A percentile compares a stretch with the other conserved stretches of the same genome.
Evolutionary conservation across 2,888 invertebrate genomes (phyloP).

Genomic region (Ptychoptera contaminata): DNA sequence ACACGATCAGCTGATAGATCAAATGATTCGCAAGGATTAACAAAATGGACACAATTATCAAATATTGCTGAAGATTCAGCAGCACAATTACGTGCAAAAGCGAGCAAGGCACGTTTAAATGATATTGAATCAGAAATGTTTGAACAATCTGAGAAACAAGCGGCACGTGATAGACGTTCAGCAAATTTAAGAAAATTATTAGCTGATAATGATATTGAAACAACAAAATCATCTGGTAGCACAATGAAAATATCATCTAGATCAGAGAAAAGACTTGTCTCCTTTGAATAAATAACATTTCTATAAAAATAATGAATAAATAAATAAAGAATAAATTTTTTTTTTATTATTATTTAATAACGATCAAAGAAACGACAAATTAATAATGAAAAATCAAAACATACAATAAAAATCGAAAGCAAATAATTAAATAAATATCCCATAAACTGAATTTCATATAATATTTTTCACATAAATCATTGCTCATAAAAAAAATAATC

Average conservation of each 20-base stretch:
- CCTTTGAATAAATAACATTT: not conserved
- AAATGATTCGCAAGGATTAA: constrained; percentile 13
- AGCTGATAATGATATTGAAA: constrained; percentile 36
- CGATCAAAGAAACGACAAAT: too few species aligned
- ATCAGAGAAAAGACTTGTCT: not conserved
- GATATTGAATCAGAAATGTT: constrained; percentile 65
- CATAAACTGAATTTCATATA: too few species aligned
- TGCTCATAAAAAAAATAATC: too few species aligned
- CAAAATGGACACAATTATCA: constrained; percentile 46
- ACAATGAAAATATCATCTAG: not conserved
- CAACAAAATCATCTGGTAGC: not conserved
- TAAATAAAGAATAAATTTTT: not conserved
- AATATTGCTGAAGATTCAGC: constrained; percentile 33
- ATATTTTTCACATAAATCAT: too few species aligned
- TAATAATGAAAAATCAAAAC: too few species aligned
- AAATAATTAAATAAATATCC: too few species aligned
- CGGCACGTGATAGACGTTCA: constrained; percentile 52
- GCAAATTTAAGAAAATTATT: constrained; percentile 53
- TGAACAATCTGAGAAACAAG: constrained; percentile 49
- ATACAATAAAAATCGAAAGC: too few species aligned
- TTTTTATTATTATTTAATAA: not conserved
- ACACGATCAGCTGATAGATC: constrained; percentile 5
- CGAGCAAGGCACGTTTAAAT: constrained; percentile 46
- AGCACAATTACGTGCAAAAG: constrained; percentile 47
- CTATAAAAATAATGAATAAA: not conserved